A percentile compares a stretch with the other conserved stretches of the same genome.
phyloP scores from a whole-genome alignment of 2,797 vertebrate genomes.

The Hozukius guyotensis region DNA sequence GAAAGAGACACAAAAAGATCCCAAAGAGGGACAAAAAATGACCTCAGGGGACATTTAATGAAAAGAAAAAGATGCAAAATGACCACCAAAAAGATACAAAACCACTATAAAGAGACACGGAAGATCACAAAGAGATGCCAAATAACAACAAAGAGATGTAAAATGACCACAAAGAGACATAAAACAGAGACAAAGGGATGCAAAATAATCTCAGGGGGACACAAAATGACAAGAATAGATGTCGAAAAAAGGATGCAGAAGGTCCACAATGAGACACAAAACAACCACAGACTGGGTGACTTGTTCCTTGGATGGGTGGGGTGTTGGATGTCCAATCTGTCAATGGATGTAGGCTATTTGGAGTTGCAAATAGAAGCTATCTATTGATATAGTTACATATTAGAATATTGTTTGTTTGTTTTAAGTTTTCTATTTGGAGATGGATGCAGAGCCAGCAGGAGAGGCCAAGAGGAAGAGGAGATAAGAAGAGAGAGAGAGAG shows the following conservation, averaged over 20 bases:
- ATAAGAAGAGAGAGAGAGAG: not conserved
- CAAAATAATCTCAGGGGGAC: not conserved
- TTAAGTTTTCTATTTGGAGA: not conserved
- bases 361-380: not conserved
- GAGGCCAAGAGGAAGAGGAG: slow-evolving; percentile 6
- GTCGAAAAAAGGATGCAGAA: not conserved
- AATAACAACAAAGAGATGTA: no score
- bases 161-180: not conserved
- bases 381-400: not conserved
- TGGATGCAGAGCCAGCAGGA: not conserved
- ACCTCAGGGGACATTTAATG: not conserved
- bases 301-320: not conserved
- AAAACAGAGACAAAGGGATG: not conserved
- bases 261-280: not conserved
- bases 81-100: not conserved
- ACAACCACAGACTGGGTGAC: not conserved
- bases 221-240: not conserved
- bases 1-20: not conserved
- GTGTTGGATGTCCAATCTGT: not conserved
- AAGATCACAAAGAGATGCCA: not conserved
- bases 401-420: not conserved
- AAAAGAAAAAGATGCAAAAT: not conserved
- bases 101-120: not conserved
- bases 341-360: not conserved
- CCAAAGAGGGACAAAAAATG: not conserved